Percentiles rank a stretch among this genome's conserved stretches.
Conservation (phyloP, 2,888 invertebrate genomes). For the Pilophorus perplexus region DNA sequence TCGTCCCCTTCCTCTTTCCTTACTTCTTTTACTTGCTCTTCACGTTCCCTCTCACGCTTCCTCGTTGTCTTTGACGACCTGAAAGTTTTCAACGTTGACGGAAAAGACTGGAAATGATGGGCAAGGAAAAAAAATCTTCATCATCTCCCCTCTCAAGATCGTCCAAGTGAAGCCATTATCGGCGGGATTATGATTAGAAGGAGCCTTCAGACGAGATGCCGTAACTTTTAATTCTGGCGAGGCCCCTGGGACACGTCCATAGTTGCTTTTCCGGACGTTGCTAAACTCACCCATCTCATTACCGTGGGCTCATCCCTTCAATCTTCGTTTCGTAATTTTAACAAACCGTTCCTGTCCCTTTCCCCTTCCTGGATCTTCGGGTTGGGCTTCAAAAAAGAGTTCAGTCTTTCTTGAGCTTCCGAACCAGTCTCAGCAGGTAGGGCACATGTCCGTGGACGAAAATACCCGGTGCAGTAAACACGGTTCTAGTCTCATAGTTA, state of each 20-base stretch:
- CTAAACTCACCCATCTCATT: neutral
- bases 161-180: neutral
- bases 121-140: neutral
- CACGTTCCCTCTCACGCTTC: neutral
- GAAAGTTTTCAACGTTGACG: neutral
- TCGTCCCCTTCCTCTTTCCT: too few relatives aligned
- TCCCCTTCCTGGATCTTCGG: neutral
- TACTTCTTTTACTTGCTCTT: neutral
- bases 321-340: neutral
- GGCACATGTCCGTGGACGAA: too few relatives aligned
- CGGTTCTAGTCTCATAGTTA: too few relatives aligned
- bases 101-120: neutral
- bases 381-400: neutral
- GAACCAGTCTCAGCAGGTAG: too few relatives aligned
- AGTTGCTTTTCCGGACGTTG: too few relatives aligned
- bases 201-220: neutral
- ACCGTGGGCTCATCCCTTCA: neutral
- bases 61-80: neutral
- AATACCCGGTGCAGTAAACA: too few relatives aligned
- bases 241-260: neutral
- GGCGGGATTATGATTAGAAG: conserved; percentile 1
- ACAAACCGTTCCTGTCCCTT: neutral
- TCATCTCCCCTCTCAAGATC: neutral
- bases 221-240: conserved; percentile 12
- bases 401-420: neutral